Conservation (phyloP, 2,888 invertebrate genomes). For the Drosophila setosimentum region DNA sequence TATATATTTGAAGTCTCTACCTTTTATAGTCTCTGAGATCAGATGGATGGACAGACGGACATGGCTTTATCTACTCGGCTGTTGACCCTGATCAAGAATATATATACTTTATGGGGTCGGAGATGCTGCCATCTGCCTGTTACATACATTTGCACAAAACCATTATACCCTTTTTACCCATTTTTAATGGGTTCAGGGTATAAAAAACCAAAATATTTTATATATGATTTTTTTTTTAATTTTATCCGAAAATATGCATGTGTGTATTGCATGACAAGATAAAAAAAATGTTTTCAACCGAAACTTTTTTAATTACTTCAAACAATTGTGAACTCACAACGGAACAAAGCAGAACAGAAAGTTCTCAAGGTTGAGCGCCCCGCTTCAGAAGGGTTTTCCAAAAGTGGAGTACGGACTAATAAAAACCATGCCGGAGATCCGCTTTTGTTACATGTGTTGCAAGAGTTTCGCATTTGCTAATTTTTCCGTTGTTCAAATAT, state of each 20-base stretch:
- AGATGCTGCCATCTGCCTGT: too few relatives aligned
- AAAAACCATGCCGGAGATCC: constrained; percentile 13
- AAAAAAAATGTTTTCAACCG: constrained; percentile 5
- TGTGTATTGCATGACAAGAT: constrained; percentile 21
- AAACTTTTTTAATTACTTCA: constrained; percentile 63
- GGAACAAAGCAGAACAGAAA: constrained; percentile 18
- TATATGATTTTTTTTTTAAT: constrained; percentile 9
- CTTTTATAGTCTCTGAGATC: too few relatives aligned
- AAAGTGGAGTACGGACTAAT: constrained; percentile 13
- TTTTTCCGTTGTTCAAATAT: constrained; percentile 14
- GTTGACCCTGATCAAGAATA: too few relatives aligned
- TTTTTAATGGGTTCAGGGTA: too few relatives aligned
- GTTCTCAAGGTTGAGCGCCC: constrained; percentile 22
- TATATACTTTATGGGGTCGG: too few relatives aligned
- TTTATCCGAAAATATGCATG: constrained; percentile 3
- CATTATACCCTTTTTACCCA: too few relatives aligned
- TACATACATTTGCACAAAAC: too few relatives aligned
- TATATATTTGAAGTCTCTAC: too few relatives aligned
- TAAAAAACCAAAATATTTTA: constrained; percentile 18
- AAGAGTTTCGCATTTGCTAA: constrained; percentile 34
- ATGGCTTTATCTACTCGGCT: too few relatives aligned
- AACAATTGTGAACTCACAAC: constrained; percentile 38
- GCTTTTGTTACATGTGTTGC: constrained; percentile 38
- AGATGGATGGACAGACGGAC: too few relatives aligned
- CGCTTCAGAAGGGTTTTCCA: neutral